Evolutionary conservation across 2,888 invertebrate genomes (phyloP).

Genomic region (Ectemnius lituratus): DNA sequence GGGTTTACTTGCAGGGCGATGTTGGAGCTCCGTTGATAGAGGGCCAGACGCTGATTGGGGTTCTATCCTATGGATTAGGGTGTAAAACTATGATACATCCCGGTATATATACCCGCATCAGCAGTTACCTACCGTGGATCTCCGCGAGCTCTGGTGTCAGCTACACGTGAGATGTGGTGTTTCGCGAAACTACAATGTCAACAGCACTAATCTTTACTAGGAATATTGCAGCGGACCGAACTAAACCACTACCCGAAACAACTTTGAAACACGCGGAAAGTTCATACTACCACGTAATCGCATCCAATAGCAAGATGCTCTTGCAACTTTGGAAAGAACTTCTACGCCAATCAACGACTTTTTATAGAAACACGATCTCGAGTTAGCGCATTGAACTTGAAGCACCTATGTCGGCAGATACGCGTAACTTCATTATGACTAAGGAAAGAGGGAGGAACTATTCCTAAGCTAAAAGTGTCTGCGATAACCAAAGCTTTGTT

Average conservation of each 20-base stretch:
- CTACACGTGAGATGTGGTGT: conserved; percentile 26
- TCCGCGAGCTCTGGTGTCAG: conserved; percentile 42
- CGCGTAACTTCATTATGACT: no score
- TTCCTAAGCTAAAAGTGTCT: no score
- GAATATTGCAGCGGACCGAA: conserved; percentile 1
- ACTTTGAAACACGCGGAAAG: conserved; percentile 6
- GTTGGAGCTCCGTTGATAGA: conserved; percentile 82
- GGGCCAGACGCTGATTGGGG: conserved; percentile 78
- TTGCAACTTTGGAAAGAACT: conserved; percentile 23
- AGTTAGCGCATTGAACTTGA: no score
- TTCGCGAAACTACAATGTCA: conserved; percentile 35
- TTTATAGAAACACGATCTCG: no score
- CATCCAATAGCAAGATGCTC: neutral
- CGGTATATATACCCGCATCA: conserved; percentile 81
- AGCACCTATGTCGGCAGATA: no score
- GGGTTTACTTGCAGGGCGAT: conserved; percentile 78
- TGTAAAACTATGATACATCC: conserved; percentile 80
- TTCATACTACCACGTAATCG: neutral
- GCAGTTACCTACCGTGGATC: conserved; percentile 57
- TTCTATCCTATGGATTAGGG: conserved; percentile 81
- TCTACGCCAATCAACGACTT: no score
- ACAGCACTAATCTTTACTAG: conserved; percentile 20
- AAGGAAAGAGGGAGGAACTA: no score
- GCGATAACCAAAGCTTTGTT: no score
- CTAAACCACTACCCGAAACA: neutral